Base-by-base conservation (phyloP, 1,140 invertebrate species). In the Leptinotarsa lineolata region DNA sequence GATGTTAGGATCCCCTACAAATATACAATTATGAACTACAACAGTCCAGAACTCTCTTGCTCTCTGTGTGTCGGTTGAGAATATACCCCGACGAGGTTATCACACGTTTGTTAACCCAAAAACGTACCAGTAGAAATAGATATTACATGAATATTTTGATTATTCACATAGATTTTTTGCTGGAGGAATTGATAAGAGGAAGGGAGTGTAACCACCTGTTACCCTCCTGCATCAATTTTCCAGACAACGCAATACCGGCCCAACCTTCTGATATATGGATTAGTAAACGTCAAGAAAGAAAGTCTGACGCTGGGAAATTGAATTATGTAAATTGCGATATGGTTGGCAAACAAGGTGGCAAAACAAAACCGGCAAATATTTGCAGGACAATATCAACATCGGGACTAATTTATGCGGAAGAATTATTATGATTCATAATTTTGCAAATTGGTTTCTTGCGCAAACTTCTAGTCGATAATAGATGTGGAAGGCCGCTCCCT, bases 381-480 rank as follows among this genome's bases (percentile, higher is more conserved):
- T 24, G 21, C 39, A 15, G 54, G 48, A 24, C 68, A 22, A 44
- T 69, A 69, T 48, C 68, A 44, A 66, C 46, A 21, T 54, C 46
- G n/a, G 30, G 54, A 58, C 46, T 48, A 54, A 69, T 69, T 69
- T 59, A 58, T 69, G 46, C 39, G 8, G 21, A n/a, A 72, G 71
- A 72, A 68, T 75, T 75, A 75, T 72, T 54, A 54, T 54, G 74
- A 75, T 68, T 75, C 74, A 72, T 75, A 75, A 75, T 75, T 75
- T 75, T 75, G 70, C 70, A 75, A 75, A 75, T 75, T 75, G 74
- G 72, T 75, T 72, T 68, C 63, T 48, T 67, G 68, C 74, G 70
- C 64, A 70, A 70, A 70, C 60, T 68, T 66, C 24, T 18, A 30
- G 3, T 44, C 48, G 48, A n/a, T 54, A 54, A 39, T 39, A 39